A percentile compares a stretch with the other conserved stretches of the same genome.
Conservation (phyloP, 2,797 vertebrate species). For the Miichthys miiuy region DNA sequence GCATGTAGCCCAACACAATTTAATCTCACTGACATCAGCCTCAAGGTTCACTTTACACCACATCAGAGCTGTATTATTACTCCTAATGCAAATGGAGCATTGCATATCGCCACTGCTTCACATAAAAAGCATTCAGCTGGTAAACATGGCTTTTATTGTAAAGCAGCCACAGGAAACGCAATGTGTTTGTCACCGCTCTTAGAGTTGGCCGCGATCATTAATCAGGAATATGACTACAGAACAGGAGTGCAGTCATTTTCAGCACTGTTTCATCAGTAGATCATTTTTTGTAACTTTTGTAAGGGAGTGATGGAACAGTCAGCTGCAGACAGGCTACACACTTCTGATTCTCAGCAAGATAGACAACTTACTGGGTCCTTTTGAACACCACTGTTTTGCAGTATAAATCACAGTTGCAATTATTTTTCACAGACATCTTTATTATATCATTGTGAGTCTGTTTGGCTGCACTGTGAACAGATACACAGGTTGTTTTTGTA, state of each 20-base stretch:
- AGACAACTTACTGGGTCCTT: background rate
- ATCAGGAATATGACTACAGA: background rate
- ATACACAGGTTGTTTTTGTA: background rate
- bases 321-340: no score
- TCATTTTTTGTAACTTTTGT: background rate
- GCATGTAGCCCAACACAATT: background rate
- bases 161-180: background rate
- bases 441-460: background rate
- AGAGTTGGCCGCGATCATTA: background rate
- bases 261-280: background rate
- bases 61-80: background rate
- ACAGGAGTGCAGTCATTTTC: background rate
- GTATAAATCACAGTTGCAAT: background rate
- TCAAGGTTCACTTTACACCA: background rate
- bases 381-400: background rate
- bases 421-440: background rate
- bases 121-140: background rate
- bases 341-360: background rate
- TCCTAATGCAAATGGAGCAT: background rate
- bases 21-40: background rate
- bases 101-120: background rate
- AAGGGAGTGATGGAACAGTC: background rate
- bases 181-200: background rate
- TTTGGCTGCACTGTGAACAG: background rate
- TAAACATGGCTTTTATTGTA: background rate